These are phyloP conservation scores for Hypotaenidia philippensis DNA, from an alignment of 2,797 vertebrate species.

Conservation along the genomic window DNA sequence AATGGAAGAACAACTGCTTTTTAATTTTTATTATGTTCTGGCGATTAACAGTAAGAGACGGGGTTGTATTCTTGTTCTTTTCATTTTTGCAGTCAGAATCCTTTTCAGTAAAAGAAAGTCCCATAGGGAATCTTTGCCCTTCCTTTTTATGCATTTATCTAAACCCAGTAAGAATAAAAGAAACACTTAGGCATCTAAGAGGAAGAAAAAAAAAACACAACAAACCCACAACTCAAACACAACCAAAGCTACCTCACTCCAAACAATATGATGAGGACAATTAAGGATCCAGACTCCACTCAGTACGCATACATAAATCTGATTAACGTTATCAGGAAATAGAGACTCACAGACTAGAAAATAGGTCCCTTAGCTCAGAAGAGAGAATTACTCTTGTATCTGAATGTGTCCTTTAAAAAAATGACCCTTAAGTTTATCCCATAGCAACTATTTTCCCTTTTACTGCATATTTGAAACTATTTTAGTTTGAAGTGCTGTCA, in stretches of 20 bases:
- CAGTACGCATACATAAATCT: not conserved
- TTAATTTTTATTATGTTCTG: not conserved
- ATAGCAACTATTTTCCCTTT: constrained; percentile 59
- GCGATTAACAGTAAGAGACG: not conserved
- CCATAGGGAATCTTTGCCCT: not conserved
- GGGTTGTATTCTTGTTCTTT: not conserved
- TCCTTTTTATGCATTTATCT: not conserved
- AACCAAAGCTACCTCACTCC: not conserved
- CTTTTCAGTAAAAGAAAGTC: not conserved
- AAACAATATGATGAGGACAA: constrained; percentile 1
- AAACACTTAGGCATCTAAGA: not conserved
- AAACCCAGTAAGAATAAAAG: not conserved
- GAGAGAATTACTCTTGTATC: constrained; percentile 31
- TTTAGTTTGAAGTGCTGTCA: constrained; percentile 43
- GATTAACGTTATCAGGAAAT: constrained; percentile 33
- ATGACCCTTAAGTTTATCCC: constrained; percentile 68
- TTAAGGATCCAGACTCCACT: constrained; percentile 13
- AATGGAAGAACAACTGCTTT: not conserved
- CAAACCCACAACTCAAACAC: not conserved
- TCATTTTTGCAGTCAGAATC: not conserved
- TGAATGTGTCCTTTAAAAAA: constrained; percentile 52
- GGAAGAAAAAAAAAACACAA: too few species aligned
- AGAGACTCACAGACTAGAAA: constrained; percentile 13
- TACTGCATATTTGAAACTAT: constrained; percentile 46
- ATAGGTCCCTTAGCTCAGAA: constrained; percentile 38